Percentiles rank a stretch among this genome's conserved stretches.
These are phyloP conservation scores for Microtus montanus DNA, from an alignment of 2,113 vertebrate genomes.

Conservation along the genomic window DNA sequence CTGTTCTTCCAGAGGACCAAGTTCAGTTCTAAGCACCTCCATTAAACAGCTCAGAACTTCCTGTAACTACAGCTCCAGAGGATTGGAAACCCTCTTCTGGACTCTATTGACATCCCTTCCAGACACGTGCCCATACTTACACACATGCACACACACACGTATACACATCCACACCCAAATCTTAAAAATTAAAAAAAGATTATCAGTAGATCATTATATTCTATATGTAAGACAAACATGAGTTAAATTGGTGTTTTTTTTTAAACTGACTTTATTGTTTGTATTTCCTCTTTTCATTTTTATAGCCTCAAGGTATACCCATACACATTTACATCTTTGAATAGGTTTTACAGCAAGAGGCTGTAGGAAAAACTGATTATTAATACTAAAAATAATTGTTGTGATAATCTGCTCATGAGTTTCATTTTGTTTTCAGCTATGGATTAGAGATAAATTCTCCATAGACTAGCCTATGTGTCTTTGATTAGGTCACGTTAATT, in stretches of 20 bases:
- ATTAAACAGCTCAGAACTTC: neutral
- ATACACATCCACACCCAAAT: neutral
- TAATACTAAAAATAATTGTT: neutral
- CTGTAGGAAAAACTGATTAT: neutral
- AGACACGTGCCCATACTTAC: neutral
- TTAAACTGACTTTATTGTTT: neutral
- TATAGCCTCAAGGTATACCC: neutral
- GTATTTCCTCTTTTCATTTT: neutral
- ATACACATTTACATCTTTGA: neutral
- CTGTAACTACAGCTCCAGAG: neutral
- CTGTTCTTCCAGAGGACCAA: neutral
- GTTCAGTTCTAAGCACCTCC: neutral
- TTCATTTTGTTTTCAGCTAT: slow-evolving; percentile 23
- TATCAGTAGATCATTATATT: neutral
- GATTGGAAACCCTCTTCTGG: no score
- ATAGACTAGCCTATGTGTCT: neutral
- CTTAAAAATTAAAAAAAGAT: neutral
- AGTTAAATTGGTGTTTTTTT: neutral
- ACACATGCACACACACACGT: neutral
- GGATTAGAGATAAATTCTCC: slow-evolving; percentile 20
- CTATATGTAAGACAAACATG: neutral
- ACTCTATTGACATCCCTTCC: neutral
- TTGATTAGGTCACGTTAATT: slow-evolving; percentile 35
- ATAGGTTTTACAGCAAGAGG: neutral
- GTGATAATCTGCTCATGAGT: neutral